Evolutionary conservation across 2,797 vertebrate genomes (phyloP), one percentile per base, ranked within the genome.

Genomic region (Pangasius djambal): DNA sequence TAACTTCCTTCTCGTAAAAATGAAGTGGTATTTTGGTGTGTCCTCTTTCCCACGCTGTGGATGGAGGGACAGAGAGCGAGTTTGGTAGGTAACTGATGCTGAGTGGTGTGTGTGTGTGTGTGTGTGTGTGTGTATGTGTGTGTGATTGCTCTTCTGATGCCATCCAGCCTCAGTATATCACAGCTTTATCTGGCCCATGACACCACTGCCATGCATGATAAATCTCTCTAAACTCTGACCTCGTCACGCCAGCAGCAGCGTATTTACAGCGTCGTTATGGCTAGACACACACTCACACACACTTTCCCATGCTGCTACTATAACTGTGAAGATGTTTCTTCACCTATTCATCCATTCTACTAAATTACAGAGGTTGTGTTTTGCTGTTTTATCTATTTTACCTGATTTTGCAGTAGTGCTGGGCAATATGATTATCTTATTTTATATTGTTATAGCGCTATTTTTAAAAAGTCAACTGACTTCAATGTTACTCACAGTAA

Each of bases 1-100:
- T 84, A 25, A 40, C 85, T 6, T 87, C 81, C 87, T 16, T 87
- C 75, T 70, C 31, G 81, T 93, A 92, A 92, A 91, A 92, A 92
- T 94, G 87, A 65, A 83, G 90, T 20, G 90, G 72, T 91, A 91
- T 94, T 67, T 93, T 91, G 88, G 90, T 91, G 52, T 87, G 86
- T 87, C 18, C 72, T 69, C 74, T 93, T 96, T 95, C 96, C 94
- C 94, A 95, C 95, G 93, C 91, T 92, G 88, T 91, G 81, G 83
- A 83, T 74, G 63, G 72, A 92, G 91, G 92, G 88, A 79, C 79
- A 48, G 59, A n/a, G 81, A 6, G 20, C 4, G 90, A 91, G 89
- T 85, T 57, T 83, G 72, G 82, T 85, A 89, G 87, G 88, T 89
- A 88, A 70, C 89, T 87, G 89, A 83, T 91, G 85, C 75, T 87